Conservation (phyloP, 92 coral and sea anemone species). For the Metridium senile region DNA sequence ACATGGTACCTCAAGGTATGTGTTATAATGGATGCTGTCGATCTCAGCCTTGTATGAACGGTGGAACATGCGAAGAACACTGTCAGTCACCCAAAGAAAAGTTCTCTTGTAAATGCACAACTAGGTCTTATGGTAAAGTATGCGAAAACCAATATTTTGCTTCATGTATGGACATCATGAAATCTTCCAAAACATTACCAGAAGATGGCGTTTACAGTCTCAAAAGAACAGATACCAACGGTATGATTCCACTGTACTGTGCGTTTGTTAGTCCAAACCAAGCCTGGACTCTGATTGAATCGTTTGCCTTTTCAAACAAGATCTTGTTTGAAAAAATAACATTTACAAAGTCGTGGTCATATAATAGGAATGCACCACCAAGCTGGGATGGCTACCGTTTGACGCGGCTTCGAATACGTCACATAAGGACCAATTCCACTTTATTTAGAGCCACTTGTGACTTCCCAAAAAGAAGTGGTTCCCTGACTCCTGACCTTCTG, state of each 20-base stretch:
- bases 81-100: slow-evolving; percentile 24
- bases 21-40: slow-evolving; percentile 33
- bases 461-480: slow-evolving; percentile 8
- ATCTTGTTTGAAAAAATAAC: neutral
- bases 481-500: slow-evolving; percentile 15
- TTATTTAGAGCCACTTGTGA: slow-evolving; percentile 40
- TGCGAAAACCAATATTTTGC: slow-evolving; percentile 11
- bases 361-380: neutral
- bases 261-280: slow-evolving; percentile 17
- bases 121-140: slow-evolving; percentile 1
- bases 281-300: slow-evolving; percentile 36
- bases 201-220: slow-evolving; percentile 13
- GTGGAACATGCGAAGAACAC: slow-evolving; percentile 39
- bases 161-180: slow-evolving; percentile 24
- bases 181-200: neutral
- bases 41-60: slow-evolving; percentile 47
- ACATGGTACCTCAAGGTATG: slow-evolving; percentile 20
- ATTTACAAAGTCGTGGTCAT: neutral
- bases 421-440: slow-evolving; percentile 4
- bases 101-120: slow-evolving; percentile 35
- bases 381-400: slow-evolving; percentile 25
- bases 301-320: slow-evolving; percentile 24
- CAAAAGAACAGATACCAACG: neutral
- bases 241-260: slow-evolving; percentile 26
- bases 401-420: slow-evolving; percentile 13